Conservation (phyloP, 2,888 invertebrate genomes). For the Pterostichus niger region DNA sequence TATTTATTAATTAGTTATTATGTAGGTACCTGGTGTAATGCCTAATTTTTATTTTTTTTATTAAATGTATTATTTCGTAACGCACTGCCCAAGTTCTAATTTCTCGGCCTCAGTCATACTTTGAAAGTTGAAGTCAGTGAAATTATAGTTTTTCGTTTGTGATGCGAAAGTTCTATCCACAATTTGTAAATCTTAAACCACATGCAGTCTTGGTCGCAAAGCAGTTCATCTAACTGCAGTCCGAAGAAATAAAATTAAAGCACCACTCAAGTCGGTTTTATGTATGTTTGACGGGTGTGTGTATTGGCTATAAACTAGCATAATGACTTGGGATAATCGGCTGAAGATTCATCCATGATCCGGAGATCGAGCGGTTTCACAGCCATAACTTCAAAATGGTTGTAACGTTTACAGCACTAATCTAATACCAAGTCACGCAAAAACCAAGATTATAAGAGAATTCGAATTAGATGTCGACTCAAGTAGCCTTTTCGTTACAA, state of each 20-base stretch:
- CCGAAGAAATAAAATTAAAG: constrained; percentile 46
- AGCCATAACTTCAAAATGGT: constrained; percentile 17
- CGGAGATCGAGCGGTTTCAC: background rate
- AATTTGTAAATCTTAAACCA: background rate
- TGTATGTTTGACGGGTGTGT: constrained; percentile 17
- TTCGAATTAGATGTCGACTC: too few species aligned
- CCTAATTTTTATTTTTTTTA: too few species aligned
- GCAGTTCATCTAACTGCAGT: constrained; percentile 1
- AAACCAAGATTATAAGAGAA: too few species aligned
- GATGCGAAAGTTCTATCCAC: too few species aligned
- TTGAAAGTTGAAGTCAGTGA: too few species aligned
- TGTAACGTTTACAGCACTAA: constrained; percentile 32
- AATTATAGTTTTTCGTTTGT: too few species aligned
- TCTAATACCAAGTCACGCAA: background rate
- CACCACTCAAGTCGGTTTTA: constrained; percentile 27
- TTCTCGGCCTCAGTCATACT: too few species aligned
- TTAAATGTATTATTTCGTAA: too few species aligned
- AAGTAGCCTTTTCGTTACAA: too few species aligned
- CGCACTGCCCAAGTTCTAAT: too few species aligned
- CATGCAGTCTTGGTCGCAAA: background rate
- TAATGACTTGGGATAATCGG: constrained; percentile 36
- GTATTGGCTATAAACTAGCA: constrained; percentile 37
- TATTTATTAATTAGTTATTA: too few species aligned
- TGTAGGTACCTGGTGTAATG: too few species aligned
- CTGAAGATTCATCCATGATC: constrained; percentile 21